A percentile compares a stretch with the other conserved stretches of the same genome.
Conservation (phyloP, 2,113 vertebrate genomes). For the Orthonyx spaldingii region DNA sequence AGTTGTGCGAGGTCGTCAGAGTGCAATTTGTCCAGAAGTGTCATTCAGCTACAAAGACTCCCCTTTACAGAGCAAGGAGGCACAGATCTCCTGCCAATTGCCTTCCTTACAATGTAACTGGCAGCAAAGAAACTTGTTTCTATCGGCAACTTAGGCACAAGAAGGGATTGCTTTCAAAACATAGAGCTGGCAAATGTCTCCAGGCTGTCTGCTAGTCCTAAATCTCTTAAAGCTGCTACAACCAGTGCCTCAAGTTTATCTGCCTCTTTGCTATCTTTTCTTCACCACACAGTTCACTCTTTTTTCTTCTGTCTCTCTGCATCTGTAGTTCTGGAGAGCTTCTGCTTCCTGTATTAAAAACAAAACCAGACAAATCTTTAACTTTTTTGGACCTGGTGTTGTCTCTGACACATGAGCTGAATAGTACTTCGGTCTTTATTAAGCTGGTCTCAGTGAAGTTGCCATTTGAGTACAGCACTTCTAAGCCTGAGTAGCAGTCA, state of each 20-base stretch:
- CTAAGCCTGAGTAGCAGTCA: background rate
- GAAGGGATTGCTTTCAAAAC: background rate
- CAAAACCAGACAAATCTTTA: background rate
- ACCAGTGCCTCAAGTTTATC: background rate
- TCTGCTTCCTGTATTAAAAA: background rate
- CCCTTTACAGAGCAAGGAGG: background rate
- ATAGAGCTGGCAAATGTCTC: background rate
- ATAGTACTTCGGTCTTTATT: background rate
- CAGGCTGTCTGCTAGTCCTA: background rate
- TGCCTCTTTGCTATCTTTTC: background rate
- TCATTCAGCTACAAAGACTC: background rate
- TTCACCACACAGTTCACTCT: background rate
- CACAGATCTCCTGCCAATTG: background rate
- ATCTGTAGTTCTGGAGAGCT: background rate
- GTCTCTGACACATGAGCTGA: background rate
- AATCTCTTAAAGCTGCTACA: background rate
- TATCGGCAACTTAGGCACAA: background rate
- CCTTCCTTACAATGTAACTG: background rate
- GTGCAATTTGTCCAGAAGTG: conserved; percentile 14
- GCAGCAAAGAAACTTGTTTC: background rate
- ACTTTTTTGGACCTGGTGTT: background rate
- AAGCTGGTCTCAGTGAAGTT: background rate
- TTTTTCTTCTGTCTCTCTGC: background rate
- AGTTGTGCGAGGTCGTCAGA: background rate
- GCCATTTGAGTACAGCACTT: background rate